phyloP scores from a whole-genome alignment of 2,797 vertebrate species.

The Lophotriccus pileatus region DNA sequence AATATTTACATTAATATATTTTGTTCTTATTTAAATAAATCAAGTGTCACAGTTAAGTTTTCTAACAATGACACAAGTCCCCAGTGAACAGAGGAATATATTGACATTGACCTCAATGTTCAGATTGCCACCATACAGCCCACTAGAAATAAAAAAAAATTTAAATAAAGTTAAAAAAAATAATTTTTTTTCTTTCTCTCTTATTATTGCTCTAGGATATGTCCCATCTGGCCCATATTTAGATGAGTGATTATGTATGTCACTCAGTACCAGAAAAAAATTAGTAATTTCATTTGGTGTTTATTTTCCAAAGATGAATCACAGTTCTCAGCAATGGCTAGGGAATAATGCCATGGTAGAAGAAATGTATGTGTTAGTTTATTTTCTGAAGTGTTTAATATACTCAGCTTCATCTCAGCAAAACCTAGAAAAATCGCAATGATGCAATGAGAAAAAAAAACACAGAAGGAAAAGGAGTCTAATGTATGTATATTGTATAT shows the following conservation, averaged over 20 bases:
- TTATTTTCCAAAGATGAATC: constrained; percentile 17
- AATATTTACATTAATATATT: constrained; percentile 21
- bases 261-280: background rate
- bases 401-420: background rate
- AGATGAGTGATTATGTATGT: background rate
- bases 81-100: background rate
- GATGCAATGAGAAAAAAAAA: background rate
- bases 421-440: background rate
- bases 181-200: background rate
- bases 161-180: background rate
- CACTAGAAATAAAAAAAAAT: background rate
- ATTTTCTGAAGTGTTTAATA: background rate
- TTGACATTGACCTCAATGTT: background rate
- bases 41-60: background rate
- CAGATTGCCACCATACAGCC: background rate
- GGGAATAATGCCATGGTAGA: background rate
- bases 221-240: background rate
- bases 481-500: too few relatives aligned
- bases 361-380: background rate
- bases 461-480: background rate
- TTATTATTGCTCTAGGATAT: background rate
- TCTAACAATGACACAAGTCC: background rate
- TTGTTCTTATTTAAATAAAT: background rate
- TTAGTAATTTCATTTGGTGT: background rate
- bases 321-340: background rate